phyloP scores from a whole-genome alignment of 2,113 vertebrate genomes.

The Dermatemys mawii region DNA sequence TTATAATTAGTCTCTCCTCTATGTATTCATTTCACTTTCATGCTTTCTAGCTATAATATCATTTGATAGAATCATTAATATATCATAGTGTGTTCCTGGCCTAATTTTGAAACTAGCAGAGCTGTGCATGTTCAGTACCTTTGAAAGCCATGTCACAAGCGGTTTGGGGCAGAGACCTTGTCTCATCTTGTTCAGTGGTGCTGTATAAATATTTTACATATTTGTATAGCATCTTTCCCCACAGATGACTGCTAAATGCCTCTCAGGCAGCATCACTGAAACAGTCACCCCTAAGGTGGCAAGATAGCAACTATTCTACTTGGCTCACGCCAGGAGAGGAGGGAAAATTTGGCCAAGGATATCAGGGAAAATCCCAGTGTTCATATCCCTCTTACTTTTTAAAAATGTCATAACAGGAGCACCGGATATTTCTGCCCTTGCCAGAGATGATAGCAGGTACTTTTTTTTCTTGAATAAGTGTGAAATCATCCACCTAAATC shows the following conservation, averaged over 20 bases:
- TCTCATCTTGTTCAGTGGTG: not conserved
- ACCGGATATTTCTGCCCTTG: not conserved
- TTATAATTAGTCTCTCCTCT: constrained; percentile 12
- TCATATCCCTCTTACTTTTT: not conserved
- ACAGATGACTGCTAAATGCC: not conserved
- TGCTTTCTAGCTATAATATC: constrained; percentile 48
- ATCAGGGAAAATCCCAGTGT: not conserved
- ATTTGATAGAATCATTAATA: not conserved
- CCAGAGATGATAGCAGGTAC: not conserved
- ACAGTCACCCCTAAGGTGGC: not conserved
- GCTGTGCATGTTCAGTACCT: constrained; percentile 7
- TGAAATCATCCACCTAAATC: not conserved
- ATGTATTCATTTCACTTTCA: constrained; percentile 7
- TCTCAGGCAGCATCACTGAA: not conserved
- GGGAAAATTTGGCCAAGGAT: not conserved
- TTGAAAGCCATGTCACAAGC: not conserved
- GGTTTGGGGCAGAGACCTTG: not conserved
- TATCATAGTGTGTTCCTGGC: constrained; percentile 63
- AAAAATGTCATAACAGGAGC: not conserved
- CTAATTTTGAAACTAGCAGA: constrained; percentile 40
- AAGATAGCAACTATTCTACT: not conserved
- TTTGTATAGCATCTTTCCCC: not conserved
- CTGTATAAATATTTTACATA: not conserved
- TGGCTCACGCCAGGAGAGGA: not conserved
- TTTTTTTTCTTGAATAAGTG: not conserved